phyloP scores from a whole-genome alignment of 2,888 invertebrate species.

The Epinotia ramella region DNA sequence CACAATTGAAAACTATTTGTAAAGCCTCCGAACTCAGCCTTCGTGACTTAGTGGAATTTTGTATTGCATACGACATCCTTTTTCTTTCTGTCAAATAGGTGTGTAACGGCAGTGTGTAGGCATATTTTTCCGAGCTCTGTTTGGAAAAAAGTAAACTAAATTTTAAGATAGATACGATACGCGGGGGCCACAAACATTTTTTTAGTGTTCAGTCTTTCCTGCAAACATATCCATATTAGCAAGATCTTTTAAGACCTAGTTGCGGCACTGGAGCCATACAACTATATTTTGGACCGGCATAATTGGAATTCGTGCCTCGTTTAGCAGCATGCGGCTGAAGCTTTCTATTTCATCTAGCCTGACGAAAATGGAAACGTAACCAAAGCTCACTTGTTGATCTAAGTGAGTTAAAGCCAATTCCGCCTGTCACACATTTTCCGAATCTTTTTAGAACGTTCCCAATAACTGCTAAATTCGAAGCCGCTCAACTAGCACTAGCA shows the following conservation, averaged over 20 bases:
- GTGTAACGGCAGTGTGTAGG: neutral
- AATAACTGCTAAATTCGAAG: neutral
- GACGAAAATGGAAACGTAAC: conserved; percentile 11
- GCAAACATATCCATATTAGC: too few species aligned
- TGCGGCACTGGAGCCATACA: too few species aligned
- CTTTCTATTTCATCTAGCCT: conserved; percentile 6
- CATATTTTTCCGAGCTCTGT: neutral
- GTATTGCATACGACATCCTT: neutral
- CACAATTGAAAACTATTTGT: conserved; percentile 39
- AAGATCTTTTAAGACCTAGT: too few species aligned
- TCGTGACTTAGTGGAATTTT: conserved; percentile 20
- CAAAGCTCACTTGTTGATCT: conserved; percentile 27
- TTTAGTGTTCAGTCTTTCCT: too few species aligned
- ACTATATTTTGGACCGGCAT: too few species aligned
- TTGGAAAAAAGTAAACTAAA: neutral
- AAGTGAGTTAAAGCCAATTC: neutral
- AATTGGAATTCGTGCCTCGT: too few species aligned
- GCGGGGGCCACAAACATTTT: too few species aligned
- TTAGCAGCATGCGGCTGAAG: neutral
- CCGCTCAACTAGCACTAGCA: neutral
- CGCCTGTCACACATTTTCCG: conserved; percentile 15
- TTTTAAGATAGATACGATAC: neutral
- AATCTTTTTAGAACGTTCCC: neutral
- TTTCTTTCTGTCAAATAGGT: neutral
- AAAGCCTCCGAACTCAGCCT: conserved; percentile 15